Evolutionary conservation across 2,888 invertebrate species (phyloP).

Genomic region (Drosophila nr. medialis): DNA sequence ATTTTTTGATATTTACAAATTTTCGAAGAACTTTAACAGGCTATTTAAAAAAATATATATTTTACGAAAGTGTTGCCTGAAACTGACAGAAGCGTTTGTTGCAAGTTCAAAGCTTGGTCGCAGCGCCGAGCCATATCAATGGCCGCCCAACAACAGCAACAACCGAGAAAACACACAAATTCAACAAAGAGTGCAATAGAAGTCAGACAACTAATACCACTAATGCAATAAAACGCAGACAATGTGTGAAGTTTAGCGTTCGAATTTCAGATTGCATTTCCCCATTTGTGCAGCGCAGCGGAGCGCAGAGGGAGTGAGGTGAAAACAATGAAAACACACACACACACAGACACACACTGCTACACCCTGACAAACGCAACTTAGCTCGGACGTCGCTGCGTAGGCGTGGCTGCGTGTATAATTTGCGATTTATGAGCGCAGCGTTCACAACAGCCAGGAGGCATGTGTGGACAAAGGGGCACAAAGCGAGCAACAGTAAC

Average conservation of each 20-base stretch:
- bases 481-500: constrained; percentile 47
- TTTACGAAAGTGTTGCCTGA: constrained; percentile 11
- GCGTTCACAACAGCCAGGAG: constrained; percentile 54
- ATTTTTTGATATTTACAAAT: background rate
- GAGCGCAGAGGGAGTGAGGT: constrained; percentile 22
- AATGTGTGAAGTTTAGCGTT: constrained; percentile 78
- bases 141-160: constrained; percentile 14
- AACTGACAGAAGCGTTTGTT: constrained; percentile 36
- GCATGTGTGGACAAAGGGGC: background rate
- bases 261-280: constrained; percentile 75
- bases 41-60: background rate
- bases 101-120: constrained; percentile 21
- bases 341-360: constrained; percentile 26
- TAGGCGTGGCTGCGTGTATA: constrained; percentile 73
- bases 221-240: constrained; percentile 76
- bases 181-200: constrained; percentile 16
- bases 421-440: constrained; percentile 77
- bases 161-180: constrained; percentile 7
- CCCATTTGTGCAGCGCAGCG: constrained; percentile 57
- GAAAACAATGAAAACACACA: constrained; percentile 26
- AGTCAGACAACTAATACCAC: constrained; percentile 31
- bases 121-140: constrained; percentile 20
- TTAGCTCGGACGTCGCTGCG: constrained; percentile 26
- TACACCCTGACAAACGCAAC: constrained; percentile 43
- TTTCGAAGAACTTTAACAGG: background rate